These are phyloP conservation scores for Salvelinus sp. DNA, from an alignment of 2,113 vertebrate species.

Conservation along the genomic window DNA sequence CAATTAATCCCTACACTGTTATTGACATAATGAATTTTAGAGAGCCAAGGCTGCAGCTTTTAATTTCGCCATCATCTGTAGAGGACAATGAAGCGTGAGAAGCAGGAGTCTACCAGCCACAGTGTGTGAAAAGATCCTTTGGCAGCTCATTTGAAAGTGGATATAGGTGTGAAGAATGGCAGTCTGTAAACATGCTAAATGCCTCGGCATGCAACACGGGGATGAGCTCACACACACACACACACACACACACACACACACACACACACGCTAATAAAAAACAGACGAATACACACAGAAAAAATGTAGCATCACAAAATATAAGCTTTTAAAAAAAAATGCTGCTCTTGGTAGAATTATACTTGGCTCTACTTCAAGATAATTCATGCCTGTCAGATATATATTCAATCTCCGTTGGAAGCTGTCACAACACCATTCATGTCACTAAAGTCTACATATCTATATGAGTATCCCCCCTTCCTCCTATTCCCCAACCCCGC, in stretches of 20 bases:
- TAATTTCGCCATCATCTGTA: conserved; percentile 50
- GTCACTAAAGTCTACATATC: neutral
- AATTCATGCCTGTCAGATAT: no score
- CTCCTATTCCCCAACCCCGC: neutral
- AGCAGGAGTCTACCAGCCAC: conserved; percentile 51
- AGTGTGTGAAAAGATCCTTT: conserved; percentile 60
- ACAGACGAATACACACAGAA: neutral
- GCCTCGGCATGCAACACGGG: conserved; percentile 41
- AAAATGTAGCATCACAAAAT: conserved; percentile 58
- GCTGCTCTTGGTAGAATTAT: neutral
- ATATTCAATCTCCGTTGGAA: no score
- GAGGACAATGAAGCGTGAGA: conserved; percentile 56
- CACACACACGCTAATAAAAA: conserved; percentile 53
- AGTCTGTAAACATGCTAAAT: conserved; percentile 47
- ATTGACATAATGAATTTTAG: conserved; percentile 53
- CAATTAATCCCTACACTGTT: conserved; percentile 38
- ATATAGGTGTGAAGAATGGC: conserved; percentile 58
- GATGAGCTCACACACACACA: conserved; percentile 39
- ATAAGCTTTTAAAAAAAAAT: conserved; percentile 70
- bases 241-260: conserved; percentile 9
- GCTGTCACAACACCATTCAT: no score
- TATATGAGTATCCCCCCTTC: neutral
- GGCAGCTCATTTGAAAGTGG: conserved; percentile 51
- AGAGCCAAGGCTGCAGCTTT: conserved; percentile 34
- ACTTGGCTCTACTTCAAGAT: no score